Percentiles rank a stretch among this genome's conserved stretches.
phyloP scores from a whole-genome alignment of 1,140 invertebrate species.

The Thaumetopoea pityocampa region DNA sequence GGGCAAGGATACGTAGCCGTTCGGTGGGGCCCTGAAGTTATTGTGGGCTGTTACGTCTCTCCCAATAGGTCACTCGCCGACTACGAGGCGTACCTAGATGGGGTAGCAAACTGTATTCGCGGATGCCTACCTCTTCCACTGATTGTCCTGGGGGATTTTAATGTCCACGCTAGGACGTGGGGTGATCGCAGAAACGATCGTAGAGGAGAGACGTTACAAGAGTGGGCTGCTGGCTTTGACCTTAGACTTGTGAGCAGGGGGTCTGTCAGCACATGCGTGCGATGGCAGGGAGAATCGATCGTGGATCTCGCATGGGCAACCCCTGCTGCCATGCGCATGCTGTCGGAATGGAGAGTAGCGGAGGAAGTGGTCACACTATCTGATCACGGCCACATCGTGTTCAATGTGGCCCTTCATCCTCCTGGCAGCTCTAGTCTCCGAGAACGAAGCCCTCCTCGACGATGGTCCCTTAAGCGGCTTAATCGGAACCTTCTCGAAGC shows the following conservation, averaged over 20 bases:
- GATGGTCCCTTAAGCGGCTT: too few species aligned
- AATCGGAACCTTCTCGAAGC: too few species aligned
- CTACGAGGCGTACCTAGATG: conserved; percentile 11
- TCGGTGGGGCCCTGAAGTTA: too few species aligned
- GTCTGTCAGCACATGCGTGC: conserved; percentile 1
- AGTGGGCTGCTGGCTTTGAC: background rate
- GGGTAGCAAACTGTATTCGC: conserved; percentile 3
- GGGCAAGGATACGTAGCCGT: too few species aligned
- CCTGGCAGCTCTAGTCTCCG: too few species aligned
- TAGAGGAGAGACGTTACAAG: background rate
- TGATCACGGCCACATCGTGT: too few species aligned
- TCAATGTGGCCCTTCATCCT: too few species aligned
- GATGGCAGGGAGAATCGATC: conserved; percentile 7
- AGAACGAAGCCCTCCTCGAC: too few species aligned
- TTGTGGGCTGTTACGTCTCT: too few species aligned
- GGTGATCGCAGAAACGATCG: background rate
- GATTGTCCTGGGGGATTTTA: conserved; percentile 3
- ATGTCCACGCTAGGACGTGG: conserved; percentile 1
- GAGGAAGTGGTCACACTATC: too few species aligned
- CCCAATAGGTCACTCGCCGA: conserved; percentile 7
- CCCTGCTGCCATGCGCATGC: too few species aligned
- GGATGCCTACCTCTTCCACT: conserved; percentile 3
- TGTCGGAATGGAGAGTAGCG: too few species aligned
- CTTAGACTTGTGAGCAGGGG: conserved; percentile 1
- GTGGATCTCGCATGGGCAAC: conserved; percentile 4